These are phyloP conservation scores for Patella ulyssiponensis DNA, from an alignment of 2,888 invertebrate genomes.

Conservation along the genomic window DNA sequence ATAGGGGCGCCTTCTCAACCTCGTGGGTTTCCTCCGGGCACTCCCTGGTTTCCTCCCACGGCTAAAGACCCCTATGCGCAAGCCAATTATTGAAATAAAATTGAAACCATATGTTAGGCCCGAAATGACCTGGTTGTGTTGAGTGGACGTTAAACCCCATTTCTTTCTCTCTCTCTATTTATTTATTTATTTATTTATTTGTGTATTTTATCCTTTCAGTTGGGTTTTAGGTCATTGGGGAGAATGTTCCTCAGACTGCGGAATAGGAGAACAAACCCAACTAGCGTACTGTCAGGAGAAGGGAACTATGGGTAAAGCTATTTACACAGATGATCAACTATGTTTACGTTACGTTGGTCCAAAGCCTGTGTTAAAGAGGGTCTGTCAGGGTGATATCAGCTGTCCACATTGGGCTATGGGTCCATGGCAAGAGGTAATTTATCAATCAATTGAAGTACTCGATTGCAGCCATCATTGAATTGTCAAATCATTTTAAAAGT, in stretches of 20 bases:
- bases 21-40: too few species aligned
- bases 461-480: too few species aligned
- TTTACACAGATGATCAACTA: constrained; percentile 42
- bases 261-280: constrained; percentile 92
- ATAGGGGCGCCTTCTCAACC: too few species aligned
- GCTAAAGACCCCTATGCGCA: too few species aligned
- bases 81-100: too few species aligned
- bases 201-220: constrained; percentile 36
- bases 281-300: constrained; percentile 71
- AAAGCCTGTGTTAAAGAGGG: constrained; percentile 48
- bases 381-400: constrained; percentile 47
- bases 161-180: too few species aligned
- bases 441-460: background rate
- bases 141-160: too few species aligned
- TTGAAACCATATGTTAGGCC: too few species aligned
- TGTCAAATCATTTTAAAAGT: too few species aligned
- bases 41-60: too few species aligned
- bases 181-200: background rate
- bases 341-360: constrained; percentile 43
- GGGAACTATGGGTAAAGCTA: constrained; percentile 36
- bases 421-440: constrained; percentile 89
- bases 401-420: constrained; percentile 74
- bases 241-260: constrained; percentile 91
- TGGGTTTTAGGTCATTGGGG: constrained; percentile 79
- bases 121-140: too few species aligned